Evolutionary conservation across 2,113 vertebrate species (phyloP), one percentile per base, ranked within the genome.

Genomic region (Tamias sibiricus): DNA sequence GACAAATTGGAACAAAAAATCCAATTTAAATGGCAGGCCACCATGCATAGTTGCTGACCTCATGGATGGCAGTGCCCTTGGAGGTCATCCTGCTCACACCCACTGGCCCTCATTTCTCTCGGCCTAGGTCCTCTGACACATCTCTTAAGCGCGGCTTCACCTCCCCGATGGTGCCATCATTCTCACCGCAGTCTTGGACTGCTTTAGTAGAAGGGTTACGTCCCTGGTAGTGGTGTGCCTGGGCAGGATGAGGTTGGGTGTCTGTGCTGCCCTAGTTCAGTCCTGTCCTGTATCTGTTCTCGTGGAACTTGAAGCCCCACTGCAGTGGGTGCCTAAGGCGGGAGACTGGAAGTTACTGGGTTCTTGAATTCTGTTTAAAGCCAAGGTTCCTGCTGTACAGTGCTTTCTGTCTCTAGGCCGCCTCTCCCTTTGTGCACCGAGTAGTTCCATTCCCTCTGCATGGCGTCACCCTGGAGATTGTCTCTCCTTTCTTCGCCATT

Each of bases 1-100:
- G 91, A n/a, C 42, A 20, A 6, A 81, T 47, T 24, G 32, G 85
- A 90, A 77, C 88, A 74, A 54, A 71, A 96, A 94, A 82, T 72
- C 37, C 52, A 71, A 32, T 90, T 66, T 87, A 87, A 92, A 24
- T 85, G 42, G 49, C 10, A 4, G 82, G 13, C 0, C 30, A 17
- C 8, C 40, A 35, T 12, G 40, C 26, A n/a, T 28, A 40, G 68
- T 28, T 40, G 52, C 72, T 37, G 20, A 19, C 71, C 91, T 87
- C 52, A 3, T 20, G 54, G 69, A 66, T 19, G 69, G 72, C 52
- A 28, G 26, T 52, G 52, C 62, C 59, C 12, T 32, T 62, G 69
- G 40, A 57, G 52, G 17, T 84, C 57, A 8, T 66, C 35, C 35
- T 92, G 54, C 28, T 1, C 62, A 77, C 42, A 42, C 1, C 30